phyloP scores from a whole-genome alignment of 2,888 invertebrate genomes.

The Acanthosoma haemorrhoidale region DNA sequence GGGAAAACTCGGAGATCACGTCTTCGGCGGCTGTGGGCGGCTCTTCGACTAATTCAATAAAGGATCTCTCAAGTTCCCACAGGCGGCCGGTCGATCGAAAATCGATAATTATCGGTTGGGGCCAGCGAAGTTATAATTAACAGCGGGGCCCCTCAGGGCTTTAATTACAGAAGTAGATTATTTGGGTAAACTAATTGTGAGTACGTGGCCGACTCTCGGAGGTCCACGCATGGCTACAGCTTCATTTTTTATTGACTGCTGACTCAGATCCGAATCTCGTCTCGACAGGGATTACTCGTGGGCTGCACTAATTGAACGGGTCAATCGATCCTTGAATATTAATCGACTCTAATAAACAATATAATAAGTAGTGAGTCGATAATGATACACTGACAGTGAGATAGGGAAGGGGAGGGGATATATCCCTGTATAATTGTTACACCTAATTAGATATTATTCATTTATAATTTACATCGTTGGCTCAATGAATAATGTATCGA shows the following conservation, averaged over 20 bases:
- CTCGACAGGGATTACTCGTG: not conserved
- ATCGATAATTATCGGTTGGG: not conserved
- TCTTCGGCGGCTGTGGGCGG: slow-evolving; percentile 1
- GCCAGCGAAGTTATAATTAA: not conserved
- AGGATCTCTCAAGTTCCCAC: not conserved
- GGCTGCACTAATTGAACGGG: not conserved
- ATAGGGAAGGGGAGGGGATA: not conserved
- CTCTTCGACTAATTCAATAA: slow-evolving; percentile 14
- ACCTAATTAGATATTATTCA: slow-evolving; percentile 11
- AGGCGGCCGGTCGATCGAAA: slow-evolving; percentile 10
- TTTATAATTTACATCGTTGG: too few relatives aligned
- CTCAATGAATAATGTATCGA: too few relatives aligned
- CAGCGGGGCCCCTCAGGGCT: not conserved
- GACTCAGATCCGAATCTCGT: slow-evolving; percentile 21
- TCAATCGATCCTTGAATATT: not conserved
- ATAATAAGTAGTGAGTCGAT: not conserved
- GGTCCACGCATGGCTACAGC: not conserved
- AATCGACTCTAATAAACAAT: not conserved
- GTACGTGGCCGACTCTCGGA: not conserved
- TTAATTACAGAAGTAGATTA: slow-evolving; percentile 25
- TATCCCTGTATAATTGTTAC: not conserved
- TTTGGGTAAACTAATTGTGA: slow-evolving; percentile 21
- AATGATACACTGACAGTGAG: slow-evolving; percentile 2
- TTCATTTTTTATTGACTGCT: slow-evolving; percentile 27
- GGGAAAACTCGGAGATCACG: slow-evolving; percentile 15